Conservation (phyloP, 1,140 invertebrate species). For the Drosophila cardini region DNA sequence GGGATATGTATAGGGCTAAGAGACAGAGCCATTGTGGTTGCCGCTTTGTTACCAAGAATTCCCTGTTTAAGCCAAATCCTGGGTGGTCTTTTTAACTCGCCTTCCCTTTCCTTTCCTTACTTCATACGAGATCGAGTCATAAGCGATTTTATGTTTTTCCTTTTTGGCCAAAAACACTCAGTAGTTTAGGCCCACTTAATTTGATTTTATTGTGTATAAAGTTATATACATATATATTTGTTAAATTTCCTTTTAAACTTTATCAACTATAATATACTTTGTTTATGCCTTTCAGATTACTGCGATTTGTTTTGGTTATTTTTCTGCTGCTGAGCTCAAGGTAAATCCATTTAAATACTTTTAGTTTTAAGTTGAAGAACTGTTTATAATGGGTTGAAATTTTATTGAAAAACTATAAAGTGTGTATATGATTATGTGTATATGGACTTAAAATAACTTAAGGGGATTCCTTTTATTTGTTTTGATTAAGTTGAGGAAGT, state of each 20-base stretch:
- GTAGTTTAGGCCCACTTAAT: neutral
- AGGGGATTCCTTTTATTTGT: too few species aligned
- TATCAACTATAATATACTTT: neutral
- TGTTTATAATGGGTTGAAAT: neutral
- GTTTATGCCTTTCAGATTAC: constrained; percentile 4
- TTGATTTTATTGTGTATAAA: neutral
- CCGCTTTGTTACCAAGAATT: constrained; percentile 67
- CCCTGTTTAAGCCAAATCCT: constrained; percentile 63
- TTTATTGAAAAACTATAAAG: too few species aligned
- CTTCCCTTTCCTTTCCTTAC: constrained; percentile 39
- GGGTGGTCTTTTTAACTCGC: constrained; percentile 62
- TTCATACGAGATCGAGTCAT: constrained; percentile 22
- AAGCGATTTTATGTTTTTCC: constrained; percentile 35
- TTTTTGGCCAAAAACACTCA: neutral
- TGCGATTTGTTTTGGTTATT: neutral
- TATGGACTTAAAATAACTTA: too few species aligned
- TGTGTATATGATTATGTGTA: too few species aligned
- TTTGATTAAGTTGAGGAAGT: too few species aligned
- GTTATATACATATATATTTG: neutral
- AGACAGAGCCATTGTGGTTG: constrained; percentile 19
- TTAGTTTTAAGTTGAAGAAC: neutral
- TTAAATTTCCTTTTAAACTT: neutral
- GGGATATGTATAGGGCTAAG: neutral
- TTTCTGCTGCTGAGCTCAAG: neutral
- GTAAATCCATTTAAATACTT: constrained; percentile 11